These are phyloP conservation scores for Augochlora pura DNA, from an alignment of 1,140 invertebrate genomes.

Conservation along the genomic window DNA sequence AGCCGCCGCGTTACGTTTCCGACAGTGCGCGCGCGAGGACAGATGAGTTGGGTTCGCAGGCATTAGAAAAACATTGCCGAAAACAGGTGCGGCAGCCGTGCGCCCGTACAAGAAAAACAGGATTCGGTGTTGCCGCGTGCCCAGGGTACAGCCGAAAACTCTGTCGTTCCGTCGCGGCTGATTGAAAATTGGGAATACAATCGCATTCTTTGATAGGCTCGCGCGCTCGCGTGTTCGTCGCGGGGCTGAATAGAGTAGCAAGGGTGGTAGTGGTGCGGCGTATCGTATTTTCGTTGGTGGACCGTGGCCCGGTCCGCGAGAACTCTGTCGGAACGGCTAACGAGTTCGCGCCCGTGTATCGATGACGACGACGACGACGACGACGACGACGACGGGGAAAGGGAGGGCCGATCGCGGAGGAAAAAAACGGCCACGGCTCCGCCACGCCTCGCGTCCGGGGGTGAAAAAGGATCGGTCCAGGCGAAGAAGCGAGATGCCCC, in stretches of 20 bases:
- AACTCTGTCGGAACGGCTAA: conserved; percentile 22
- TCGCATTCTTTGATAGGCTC: conserved; percentile 21
- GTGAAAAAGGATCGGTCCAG: too few relatives aligned
- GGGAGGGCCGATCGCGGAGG: neutral
- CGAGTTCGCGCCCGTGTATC: conserved; percentile 27
- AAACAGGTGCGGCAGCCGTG: neutral
- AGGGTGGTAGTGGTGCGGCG: neutral
- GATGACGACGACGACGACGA: neutral
- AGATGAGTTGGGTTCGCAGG: too few relatives aligned
- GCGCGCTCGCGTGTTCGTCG: neutral
- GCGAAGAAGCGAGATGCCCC: too few relatives aligned
- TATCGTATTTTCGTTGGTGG: neutral
- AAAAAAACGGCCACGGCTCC: too few relatives aligned
- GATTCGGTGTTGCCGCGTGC: neutral
- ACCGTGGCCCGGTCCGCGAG: neutral
- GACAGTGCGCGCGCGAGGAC: too few relatives aligned
- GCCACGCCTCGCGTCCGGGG: too few relatives aligned
- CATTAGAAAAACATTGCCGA: too few relatives aligned
- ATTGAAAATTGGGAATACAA: conserved; percentile 24
- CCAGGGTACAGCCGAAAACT: too few relatives aligned
- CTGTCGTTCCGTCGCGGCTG: neutral
- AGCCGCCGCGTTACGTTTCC: too few relatives aligned
- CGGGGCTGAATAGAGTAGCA: too few relatives aligned
- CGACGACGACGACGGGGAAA: too few relatives aligned
- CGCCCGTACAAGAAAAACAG: neutral